Base-by-base conservation (phyloP, 2,888 invertebrate species). In the Acleris emargana region DNA sequence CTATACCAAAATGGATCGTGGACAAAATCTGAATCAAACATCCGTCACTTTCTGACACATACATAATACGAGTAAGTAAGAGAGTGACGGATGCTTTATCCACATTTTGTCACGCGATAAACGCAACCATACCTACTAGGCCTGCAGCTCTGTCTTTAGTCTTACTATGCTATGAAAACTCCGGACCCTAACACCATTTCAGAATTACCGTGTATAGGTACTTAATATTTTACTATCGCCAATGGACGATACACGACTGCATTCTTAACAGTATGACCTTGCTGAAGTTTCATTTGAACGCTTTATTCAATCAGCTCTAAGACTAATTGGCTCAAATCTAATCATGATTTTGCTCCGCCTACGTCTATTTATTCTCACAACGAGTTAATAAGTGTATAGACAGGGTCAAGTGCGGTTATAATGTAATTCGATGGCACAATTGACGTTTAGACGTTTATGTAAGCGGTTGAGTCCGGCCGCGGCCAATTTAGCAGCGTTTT, bases 351-450 rank as follows among this genome's bases (percentile, higher is more conserved):
- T 60, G 50, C 63, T 55, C 49, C 63, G 57, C 67, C 67, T 64
- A 67, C 63, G 55, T 18, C 50, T 45, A 67, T 67, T 67, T 61
- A 57, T 60, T 66, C 66, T 45, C 57, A 55, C 54, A 59, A 59
- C 51, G 45, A 57, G 43, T 60, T 62, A 62, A 68, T 75, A 81
- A 79, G 77, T 73, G 18, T 75, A 72, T 38, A 38, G 70, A 69
- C 81, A 82, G 86, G 89, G 89, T 89, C 89, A 90, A 87, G 85
- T 83, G 82, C 82, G 77, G 73, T 76, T 84, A 87, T 87, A 84
- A 86, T 82, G 78, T 78, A 77, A 86, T 82, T 81, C 74, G 77
- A 82, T 62, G 61, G 59, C 55, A 52, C 67, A 64, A 67, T 66
- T 61, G 66, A 42, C 63, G 57, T 71, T 69, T 64, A 59, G 66